phyloP scores from a whole-genome alignment of 2,888 invertebrate genomes.

The Melitaea athalia region DNA sequence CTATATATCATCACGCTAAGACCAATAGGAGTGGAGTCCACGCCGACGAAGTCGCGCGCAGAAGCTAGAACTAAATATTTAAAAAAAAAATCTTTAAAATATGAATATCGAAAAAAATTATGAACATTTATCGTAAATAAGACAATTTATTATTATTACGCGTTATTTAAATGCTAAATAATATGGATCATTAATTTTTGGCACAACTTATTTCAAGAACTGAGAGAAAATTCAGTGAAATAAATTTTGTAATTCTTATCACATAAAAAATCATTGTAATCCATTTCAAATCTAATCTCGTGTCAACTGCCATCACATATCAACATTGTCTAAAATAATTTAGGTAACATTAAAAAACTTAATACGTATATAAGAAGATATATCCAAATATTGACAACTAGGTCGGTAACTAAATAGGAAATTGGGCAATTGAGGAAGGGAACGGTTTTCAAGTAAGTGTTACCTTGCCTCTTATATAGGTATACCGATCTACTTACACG shows the following conservation, averaged over 20 bases:
- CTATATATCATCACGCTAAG: too few relatives aligned
- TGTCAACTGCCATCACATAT: background rate
- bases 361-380: slow-evolving; percentile 22
- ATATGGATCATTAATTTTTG: background rate
- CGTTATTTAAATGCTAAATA: background rate
- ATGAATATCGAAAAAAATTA: too few relatives aligned
- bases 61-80: too few relatives aligned
- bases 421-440: slow-evolving; percentile 78
- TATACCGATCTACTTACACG: slow-evolving; percentile 13
- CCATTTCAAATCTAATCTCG: slow-evolving; percentile 3
- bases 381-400: slow-evolving; percentile 43
- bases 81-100: too few relatives aligned
- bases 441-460: slow-evolving; percentile 49
- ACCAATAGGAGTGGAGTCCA: too few relatives aligned
- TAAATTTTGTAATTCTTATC: background rate
- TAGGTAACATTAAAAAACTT: background rate
- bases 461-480: slow-evolving; percentile 33
- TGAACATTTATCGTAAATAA: slow-evolving; percentile 1
- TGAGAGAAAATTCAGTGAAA: background rate
- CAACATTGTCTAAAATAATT: background rate
- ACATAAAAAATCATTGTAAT: background rate
- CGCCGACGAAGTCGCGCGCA: too few relatives aligned
- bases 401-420: slow-evolving; percentile 68
- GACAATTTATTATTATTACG: background rate
- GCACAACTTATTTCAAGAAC: background rate